Conservation (phyloP, 37 sponge, comb jelly and placozoan species). For the Theonella swinhoei region DNA sequence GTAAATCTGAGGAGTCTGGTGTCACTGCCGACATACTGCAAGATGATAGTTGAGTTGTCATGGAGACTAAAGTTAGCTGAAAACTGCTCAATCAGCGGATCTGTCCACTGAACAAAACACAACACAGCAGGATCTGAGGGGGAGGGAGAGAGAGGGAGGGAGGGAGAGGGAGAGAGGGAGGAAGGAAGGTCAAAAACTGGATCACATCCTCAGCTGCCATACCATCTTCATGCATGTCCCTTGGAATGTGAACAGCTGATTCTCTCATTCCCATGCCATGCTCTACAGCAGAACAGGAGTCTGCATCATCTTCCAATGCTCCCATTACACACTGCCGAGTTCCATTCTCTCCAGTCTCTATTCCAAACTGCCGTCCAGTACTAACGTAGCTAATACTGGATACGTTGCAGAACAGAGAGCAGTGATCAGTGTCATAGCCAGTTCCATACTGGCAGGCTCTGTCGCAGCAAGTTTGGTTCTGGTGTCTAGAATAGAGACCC, state of each 20-base stretch:
- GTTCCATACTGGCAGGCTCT: neutral
- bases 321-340: neutral
- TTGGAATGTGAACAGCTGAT: neutral
- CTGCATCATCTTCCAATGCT: neutral
- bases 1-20: constrained; percentile 4
- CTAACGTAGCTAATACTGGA: neutral
- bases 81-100: constrained; percentile 15
- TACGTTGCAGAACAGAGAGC: neutral
- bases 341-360: neutral
- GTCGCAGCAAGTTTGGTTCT: neutral
- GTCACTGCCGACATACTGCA: constrained; percentile 31
- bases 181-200: neutral
- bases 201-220: neutral
- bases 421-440: neutral
- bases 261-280: neutral
- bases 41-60: neutral
- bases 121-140: constrained; percentile 31
- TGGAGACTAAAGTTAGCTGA: neutral
- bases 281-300: neutral
- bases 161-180: neutral
- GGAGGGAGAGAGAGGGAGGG: neutral
- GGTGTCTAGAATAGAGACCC: neutral
- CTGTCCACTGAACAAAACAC: constrained; percentile 58
- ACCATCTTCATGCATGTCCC: neutral
- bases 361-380: neutral